Conservation (phyloP, 2,888 invertebrate genomes). For the Gortyna flavago region DNA sequence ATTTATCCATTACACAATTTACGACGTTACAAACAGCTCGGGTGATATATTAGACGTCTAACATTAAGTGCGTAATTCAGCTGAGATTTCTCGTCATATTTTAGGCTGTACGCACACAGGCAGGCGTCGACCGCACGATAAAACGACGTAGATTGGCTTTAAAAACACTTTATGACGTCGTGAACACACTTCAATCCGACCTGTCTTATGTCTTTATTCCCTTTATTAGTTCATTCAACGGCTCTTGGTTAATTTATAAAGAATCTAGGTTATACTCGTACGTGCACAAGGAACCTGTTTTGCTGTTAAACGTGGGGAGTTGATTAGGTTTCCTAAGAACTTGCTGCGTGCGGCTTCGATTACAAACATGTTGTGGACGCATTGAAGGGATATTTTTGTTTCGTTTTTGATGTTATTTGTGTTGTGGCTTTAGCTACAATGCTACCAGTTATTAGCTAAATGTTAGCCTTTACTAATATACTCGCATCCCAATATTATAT, state of each 20-base stretch:
- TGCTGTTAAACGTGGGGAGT: slow-evolving; percentile 35
- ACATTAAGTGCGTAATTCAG: slow-evolving; percentile 55
- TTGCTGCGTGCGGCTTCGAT: slow-evolving; percentile 50
- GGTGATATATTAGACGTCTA: slow-evolving; percentile 58
- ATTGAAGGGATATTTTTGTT: slow-evolving; percentile 34
- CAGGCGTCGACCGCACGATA: slow-evolving; percentile 69
- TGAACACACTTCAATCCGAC: slow-evolving; percentile 67
- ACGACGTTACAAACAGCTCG: slow-evolving; percentile 46
- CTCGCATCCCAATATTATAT: background rate
- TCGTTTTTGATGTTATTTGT: slow-evolving; percentile 13
- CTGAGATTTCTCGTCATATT: slow-evolving; percentile 64
- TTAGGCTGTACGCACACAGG: slow-evolving; percentile 60
- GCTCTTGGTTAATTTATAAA: slow-evolving; percentile 59
- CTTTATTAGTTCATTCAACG: slow-evolving; percentile 61
- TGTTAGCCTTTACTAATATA: too few species aligned
- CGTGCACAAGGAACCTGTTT: slow-evolving; percentile 46
- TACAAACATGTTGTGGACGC: slow-evolving; percentile 36
- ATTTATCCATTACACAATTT: slow-evolving; percentile 53
- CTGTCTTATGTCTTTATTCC: slow-evolving; percentile 61
- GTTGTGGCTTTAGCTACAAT: background rate
- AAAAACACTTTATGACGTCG: slow-evolving; percentile 71
- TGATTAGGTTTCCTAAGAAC: slow-evolving; percentile 59
- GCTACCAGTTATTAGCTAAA: background rate
- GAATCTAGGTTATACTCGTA: slow-evolving; percentile 65
- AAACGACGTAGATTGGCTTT: slow-evolving; percentile 73